These are phyloP conservation scores for Peromyscus californicus DNA, from an alignment of 2,113 vertebrate species.

Conservation along the genomic window DNA sequence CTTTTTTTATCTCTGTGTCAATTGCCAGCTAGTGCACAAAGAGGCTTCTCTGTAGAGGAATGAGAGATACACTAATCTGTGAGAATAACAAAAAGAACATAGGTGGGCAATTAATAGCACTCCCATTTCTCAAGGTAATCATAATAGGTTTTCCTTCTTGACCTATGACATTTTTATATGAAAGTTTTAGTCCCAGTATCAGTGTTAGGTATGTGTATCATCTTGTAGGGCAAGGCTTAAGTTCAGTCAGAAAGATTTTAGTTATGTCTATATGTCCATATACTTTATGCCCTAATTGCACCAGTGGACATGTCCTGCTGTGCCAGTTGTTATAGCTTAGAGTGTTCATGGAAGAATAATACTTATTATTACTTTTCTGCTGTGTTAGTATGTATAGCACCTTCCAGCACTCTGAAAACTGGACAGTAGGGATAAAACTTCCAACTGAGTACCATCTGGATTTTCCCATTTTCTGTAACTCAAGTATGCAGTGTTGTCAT, in stretches of 20 bases:
- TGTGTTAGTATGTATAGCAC: not conserved
- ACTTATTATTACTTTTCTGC: not conserved
- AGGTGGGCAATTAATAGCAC: not conserved
- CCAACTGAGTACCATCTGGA: not conserved
- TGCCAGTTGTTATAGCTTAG: not conserved
- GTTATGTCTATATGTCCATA: not conserved
- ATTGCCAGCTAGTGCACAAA: not conserved
- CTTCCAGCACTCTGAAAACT: not conserved
- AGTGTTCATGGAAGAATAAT: not conserved
- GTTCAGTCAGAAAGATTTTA: not conserved
- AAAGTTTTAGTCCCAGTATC: not conserved
- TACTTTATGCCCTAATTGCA: not conserved
- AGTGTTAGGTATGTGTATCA: not conserved
- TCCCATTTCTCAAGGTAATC: not conserved
- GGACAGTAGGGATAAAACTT: not conserved
- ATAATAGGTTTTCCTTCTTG: not conserved
- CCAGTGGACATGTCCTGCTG: not conserved
- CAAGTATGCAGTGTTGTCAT: not conserved
- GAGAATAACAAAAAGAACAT: not conserved
- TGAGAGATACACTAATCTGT: not conserved
- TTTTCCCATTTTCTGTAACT: not conserved
- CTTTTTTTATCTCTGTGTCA: not conserved
- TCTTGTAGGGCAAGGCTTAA: not conserved
- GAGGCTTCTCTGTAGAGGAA: not conserved
- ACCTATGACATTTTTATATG: not conserved